Evolutionary conservation across 2,888 invertebrate genomes (phyloP).

Genomic region (Agrochola lychnidis): DNA sequence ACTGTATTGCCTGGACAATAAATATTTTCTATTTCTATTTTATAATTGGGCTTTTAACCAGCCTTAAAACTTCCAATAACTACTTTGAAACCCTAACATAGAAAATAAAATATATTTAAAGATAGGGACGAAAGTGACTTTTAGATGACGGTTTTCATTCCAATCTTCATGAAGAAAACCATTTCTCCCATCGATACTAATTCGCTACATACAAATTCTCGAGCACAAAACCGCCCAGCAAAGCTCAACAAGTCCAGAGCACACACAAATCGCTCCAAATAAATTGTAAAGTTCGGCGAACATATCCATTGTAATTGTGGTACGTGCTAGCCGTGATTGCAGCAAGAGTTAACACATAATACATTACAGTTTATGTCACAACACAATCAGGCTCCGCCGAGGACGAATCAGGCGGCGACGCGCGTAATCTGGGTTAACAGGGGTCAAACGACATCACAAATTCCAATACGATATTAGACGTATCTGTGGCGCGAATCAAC

Average conservation of each 20-base stretch:
- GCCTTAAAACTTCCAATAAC: too few species aligned
- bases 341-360: slow-evolving; percentile 91
- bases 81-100: not conserved
- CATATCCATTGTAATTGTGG: slow-evolving; percentile 88
- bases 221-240: slow-evolving; percentile 42
- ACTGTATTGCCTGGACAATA: too few species aligned
- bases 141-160: not conserved
- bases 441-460: slow-evolving; percentile 94
- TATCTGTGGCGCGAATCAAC: slow-evolving; percentile 90
- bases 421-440: slow-evolving; percentile 94
- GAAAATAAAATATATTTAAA: not conserved
- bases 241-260: slow-evolving; percentile 59
- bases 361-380: slow-evolving; percentile 91
- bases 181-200: not conserved
- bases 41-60: too few species aligned
- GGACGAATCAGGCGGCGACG: slow-evolving; percentile 91
- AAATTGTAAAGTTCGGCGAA: slow-evolving; percentile 86
- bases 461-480: slow-evolving; percentile 92
- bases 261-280: slow-evolving; percentile 72
- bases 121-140: not conserved
- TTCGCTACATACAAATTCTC: not conserved
- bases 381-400: slow-evolving; percentile 89
- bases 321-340: slow-evolving; percentile 88
- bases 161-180: not conserved
- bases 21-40: too few species aligned